Evolutionary conservation across 53 echinoderm and acorn worm species (phyloP).

Genomic region (Echinarachnius parma): DNA sequence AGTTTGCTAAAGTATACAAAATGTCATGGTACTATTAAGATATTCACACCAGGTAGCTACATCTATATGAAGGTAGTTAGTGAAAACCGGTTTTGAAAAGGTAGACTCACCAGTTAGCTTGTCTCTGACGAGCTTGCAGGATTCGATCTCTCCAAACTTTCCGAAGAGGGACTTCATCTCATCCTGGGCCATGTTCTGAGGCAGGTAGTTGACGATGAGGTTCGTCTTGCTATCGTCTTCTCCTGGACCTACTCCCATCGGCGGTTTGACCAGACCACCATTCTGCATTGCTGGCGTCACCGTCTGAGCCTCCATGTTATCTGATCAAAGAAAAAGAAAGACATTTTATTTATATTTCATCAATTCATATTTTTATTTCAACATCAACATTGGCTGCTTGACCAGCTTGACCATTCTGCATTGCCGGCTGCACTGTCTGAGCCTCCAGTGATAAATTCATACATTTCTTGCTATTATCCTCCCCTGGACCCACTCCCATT

Average conservation of each 20-base stretch:
- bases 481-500: conserved; percentile 27
- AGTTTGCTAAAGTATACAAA: too few relatives aligned
- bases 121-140: conserved; percentile 93
- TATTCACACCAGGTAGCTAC: too few relatives aligned
- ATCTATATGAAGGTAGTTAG: too few relatives aligned
- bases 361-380: too few relatives aligned
- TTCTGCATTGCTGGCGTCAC: conserved; percentile 75
- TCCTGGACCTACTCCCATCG: conserved; percentile 25
- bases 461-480: conserved; percentile 85
- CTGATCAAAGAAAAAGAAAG: conserved; percentile 29
- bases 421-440: conserved; percentile 53
- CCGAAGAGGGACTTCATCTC: conserved; percentile 93
- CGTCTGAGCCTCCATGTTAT: conserved; percentile 66
- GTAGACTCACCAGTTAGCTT: conserved; percentile 83
- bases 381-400: too few relatives aligned
- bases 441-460: too few relatives aligned
- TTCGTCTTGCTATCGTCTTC: conserved; percentile 94
- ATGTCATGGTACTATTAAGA: too few relatives aligned
- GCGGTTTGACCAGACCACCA: conserved; percentile 75
- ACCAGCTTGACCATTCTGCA: conserved; percentile 93
- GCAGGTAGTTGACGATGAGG: conserved; percentile 96
- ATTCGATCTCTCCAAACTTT: conserved; percentile 95
- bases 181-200: conserved; percentile 96
- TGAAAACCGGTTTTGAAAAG: neutral
- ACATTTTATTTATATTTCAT: too few relatives aligned